Base-by-base conservation (phyloP, 2,888 invertebrate species). In the Oscheius sp. region DNA sequence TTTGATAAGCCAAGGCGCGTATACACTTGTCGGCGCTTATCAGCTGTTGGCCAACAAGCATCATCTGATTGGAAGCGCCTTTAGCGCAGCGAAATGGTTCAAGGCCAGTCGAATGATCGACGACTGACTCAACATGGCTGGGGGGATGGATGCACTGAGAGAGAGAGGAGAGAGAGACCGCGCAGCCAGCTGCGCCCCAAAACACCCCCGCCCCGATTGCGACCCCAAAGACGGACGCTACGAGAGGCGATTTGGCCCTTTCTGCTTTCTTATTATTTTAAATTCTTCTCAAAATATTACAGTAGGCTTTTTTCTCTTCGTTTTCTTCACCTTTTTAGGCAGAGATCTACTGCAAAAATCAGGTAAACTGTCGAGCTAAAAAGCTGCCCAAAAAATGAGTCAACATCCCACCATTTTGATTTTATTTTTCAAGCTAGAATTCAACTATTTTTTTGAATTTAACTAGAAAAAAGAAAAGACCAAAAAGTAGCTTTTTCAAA, bases 11-110 rank as follows among this genome's bases (percentile, higher is more conserved):
- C 2, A 15, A 17, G 12, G 17, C 15, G 42, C 15, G 17, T 15
- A 6, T 3, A 6, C 4, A 52, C 15, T 29, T 25, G 52, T 20
- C 23, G 25, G 17, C 33, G 50, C 25, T 42, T 39, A 65, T 65
- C 65, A 65, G 65, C 42, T 65, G 65, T 29, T 39, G 25, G 37
- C 63, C 31, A 31, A 55, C 17, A 17, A 42, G 27, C 50, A 65
- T 65, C 65, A 65, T 65, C 65, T 65, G 65, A 65, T 65, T 65
- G 50, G 65, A 65, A 17, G 63, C 15, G 65, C 37, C 20, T 52
- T 46, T 34, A n/a, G n/a, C n/a, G 52, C 50, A 23, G 63, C 63
- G 45, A 65, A 65, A 65, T 65, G 65, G 65, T 50, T 65, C 65
- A 65, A 65, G 65, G 61, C 61, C 31, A 27, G 29, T 33, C 55